Base-by-base conservation (phyloP, 2,113 vertebrate species). In the Peromyscus leucopus region DNA sequence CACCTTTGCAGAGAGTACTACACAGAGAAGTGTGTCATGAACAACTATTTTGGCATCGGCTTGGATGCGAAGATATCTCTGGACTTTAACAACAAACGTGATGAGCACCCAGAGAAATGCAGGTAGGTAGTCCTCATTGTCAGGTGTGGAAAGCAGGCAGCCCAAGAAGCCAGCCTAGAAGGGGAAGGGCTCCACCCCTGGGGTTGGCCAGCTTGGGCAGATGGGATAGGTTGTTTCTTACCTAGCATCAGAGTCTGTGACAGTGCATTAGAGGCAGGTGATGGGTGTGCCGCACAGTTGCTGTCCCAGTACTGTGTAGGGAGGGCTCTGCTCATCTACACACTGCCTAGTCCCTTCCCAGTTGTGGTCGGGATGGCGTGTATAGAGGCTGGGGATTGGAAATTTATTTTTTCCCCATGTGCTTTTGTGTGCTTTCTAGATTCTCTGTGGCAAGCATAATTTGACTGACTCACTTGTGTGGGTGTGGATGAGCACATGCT, bases 21-120 rank as follows among this genome's bases (percentile, higher is more conserved):
- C 97, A 99, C 99, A 0, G 99, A 99, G 98, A 99, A 99, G 78
- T 99, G 99, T 90, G 99, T 99, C 75, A 99, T 99, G 99, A 99
- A 99, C 97, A 99, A 99, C 97, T 99, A 99, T 91, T 99, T 99
- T 78, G 99, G 99, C 88, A 99, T 99, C 15, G 99, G 99, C 82
- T 98, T 99, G 96, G 99, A 99, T 31, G 99, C 99, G 0, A 99
- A 99, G 97, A 99, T 99, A 96, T 99, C 99, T 87, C 98, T 99
- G 98, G 99, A 99, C 96, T 99, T 99, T 97, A 99, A 99, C 98
- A 99, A 99, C 98, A 99, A 99, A 97, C 98, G 99, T 31, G 99
- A 99, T 4, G 99, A 99, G 51, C 99, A 99, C 95, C 99, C 99
- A 0, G 99, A 99, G 98, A 99, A 99, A 88, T 99, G 99, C 99